These are phyloP conservation scores for Leptobrachium ailaonicum DNA, from an alignment of 2,113 vertebrate species.

Conservation along the genomic window DNA sequence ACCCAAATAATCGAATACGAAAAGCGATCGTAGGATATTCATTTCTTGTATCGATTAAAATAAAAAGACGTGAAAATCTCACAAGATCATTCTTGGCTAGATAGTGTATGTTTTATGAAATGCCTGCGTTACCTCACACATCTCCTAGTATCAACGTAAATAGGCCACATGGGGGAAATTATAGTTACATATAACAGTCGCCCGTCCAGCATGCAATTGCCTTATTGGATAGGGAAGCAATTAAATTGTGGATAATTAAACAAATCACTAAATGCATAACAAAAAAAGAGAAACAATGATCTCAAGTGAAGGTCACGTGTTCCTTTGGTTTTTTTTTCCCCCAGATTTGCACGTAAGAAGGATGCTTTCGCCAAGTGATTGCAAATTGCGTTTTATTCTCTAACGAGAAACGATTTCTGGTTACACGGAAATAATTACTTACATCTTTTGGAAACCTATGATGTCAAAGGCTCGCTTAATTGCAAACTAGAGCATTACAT, in stretches of 20 bases:
- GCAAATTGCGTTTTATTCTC: background rate
- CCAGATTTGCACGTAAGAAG: background rate
- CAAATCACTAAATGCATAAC: conserved; percentile 30
- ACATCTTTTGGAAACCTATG: background rate
- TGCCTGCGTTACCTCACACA: background rate
- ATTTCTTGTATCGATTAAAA: no score
- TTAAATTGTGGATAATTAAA: conserved; percentile 34
- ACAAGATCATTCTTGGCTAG: conserved; percentile 14
- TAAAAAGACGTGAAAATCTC: background rate
- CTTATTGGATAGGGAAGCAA: conserved; percentile 36
- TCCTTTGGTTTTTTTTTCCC: background rate
- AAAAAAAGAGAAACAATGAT: conserved; percentile 28
- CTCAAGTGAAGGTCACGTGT: conserved; percentile 23
- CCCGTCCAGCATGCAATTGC: conserved; percentile 32
- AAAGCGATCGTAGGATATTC: no score
- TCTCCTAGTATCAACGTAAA: background rate
- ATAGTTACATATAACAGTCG: conserved; percentile 40
- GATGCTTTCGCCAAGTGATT: background rate
- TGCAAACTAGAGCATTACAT: background rate
- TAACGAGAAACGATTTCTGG: background rate
- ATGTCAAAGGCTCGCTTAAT: background rate
- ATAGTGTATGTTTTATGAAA: conserved; percentile 5
- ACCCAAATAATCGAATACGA: no score
- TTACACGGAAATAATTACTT: conserved; percentile 3
- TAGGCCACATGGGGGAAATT: conserved; percentile 43